Conservation (phyloP, 2,113 vertebrate species). For the Coryphaenoides rupestris region DNA sequence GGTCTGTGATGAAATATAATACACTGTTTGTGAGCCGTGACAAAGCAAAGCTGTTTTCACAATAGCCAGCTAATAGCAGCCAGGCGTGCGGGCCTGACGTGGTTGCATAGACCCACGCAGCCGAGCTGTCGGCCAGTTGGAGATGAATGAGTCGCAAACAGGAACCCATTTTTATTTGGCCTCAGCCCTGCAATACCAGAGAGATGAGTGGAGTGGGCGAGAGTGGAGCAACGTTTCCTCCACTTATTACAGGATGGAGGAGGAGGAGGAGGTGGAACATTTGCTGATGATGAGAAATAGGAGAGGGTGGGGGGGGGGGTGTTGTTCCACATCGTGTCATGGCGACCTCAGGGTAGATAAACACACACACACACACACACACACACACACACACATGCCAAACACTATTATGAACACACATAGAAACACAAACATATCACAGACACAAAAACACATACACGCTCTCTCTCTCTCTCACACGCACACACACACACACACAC, state of each 20-base stretch:
- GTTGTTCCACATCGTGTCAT: conserved; percentile 56
- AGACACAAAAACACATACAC: too few relatives aligned
- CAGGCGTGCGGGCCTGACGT: too few relatives aligned
- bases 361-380: conserved; percentile 1
- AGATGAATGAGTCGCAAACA: conserved; percentile 33
- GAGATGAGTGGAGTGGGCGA: conserved; percentile 34
- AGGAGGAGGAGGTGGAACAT: conserved; percentile 44
- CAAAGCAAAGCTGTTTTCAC: too few relatives aligned
- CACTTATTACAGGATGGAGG: conserved; percentile 61
- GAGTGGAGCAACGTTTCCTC: conserved; percentile 63
- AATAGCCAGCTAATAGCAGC: too few relatives aligned
- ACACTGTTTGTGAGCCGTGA: too few relatives aligned
- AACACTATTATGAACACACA: neutral
- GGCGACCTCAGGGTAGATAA: conserved; percentile 26
- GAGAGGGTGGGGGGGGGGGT: conserved; percentile 51
- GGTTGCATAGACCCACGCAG: too few relatives aligned
- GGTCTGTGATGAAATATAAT: too few relatives aligned
- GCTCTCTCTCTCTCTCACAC: too few relatives aligned
- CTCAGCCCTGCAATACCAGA: conserved; percentile 22
- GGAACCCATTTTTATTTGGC: conserved; percentile 49
- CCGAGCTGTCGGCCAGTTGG: conserved; percentile 1
- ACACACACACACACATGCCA: neutral
- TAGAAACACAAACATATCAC: conserved; percentile 1
- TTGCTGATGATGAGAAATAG: conserved; percentile 66
- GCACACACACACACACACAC: neutral